Evolutionary conservation across 2,888 invertebrate genomes (phyloP).

Genomic region (Amitus sp.): DNA sequence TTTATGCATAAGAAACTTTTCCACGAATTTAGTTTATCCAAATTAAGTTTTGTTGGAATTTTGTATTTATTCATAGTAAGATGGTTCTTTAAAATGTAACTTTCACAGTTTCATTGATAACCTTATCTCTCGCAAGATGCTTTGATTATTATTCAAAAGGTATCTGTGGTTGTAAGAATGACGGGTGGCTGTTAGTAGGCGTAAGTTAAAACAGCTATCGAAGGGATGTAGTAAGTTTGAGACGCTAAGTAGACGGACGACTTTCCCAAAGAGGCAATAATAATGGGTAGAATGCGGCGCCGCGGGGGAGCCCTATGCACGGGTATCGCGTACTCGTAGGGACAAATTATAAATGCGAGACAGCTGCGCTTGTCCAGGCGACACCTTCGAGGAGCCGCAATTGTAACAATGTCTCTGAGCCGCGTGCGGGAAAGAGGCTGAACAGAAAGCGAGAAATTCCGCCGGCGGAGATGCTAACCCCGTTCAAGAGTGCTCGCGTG

Average conservation of each 20-base stretch:
- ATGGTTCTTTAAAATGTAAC: too few species aligned
- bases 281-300: background rate
- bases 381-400: slow-evolving; percentile 11
- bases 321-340: slow-evolving; percentile 1
- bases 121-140: too few species aligned
- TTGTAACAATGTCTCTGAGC: slow-evolving; percentile 6
- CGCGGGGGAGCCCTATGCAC: slow-evolving; percentile 12
- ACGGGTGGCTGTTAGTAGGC: slow-evolving; percentile 36
- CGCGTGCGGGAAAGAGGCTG: slow-evolving; percentile 15
- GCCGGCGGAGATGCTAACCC: slow-evolving; percentile 21
- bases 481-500: slow-evolving; percentile 17
- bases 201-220: slow-evolving; percentile 10
- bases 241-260: slow-evolving; percentile 14
- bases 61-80: too few species aligned
- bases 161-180: too few species aligned
- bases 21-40: too few species aligned
- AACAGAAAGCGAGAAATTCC: slow-evolving; percentile 19
- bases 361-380: slow-evolving; percentile 14
- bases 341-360: slow-evolving; percentile 7
- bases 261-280: slow-evolving; percentile 18
- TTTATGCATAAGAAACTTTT: too few species aligned
- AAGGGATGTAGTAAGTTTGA: too few species aligned
- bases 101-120: too few species aligned
- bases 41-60: too few species aligned
- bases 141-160: too few species aligned